Evolutionary conservation across 2,888 invertebrate species (phyloP), one percentile per base, ranked within the genome.

Genomic region (Listrodromus nycthemerus): DNA sequence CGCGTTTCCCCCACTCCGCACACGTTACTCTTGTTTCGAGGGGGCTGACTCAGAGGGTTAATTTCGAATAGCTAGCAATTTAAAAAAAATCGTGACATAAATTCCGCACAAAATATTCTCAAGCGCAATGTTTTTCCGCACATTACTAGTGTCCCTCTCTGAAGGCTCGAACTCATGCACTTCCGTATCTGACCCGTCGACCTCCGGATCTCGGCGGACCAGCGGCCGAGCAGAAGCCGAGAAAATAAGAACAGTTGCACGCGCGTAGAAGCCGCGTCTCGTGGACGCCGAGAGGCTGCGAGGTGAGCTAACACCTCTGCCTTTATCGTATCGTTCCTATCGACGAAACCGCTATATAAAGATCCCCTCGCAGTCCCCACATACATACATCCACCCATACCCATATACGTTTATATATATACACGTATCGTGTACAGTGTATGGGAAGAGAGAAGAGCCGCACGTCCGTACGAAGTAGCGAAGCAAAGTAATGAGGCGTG

Each of bases 401-500:
- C 55, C 55, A 52, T 21, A 37, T 33, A 63, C 19, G 16, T 16
- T n/a, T 37, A n/a, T 7, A 37, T 13, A 27, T 24, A 58, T 24
- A 58, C 10, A 37, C 10, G 24, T 24, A 55, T 55, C 24, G 55
- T 55, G 21, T 13, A 55, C 21, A 24, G 10, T 24, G 21, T 21
- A 21, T 41, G 41, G 13, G 27, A 16, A 24, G 58, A 55, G 75
- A 77, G 63, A 30, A 67, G 66, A 61, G 66, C 67, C 58, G 52
- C 76, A 76, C 85, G 86, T 85, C 84, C 77, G 87, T 88, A 87
- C 84, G 87, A 88, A 88, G 91, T 91, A 90, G 90, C 89, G 87
- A 87, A 41, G 91, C 87, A 90, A 91, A 92, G 90, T 91, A 92
- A 90, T 89, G 91, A 92, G 92, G 92, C 92, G 92, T 92, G 92